Evolutionary conservation across 2,797 vertebrate species (phyloP).

Genomic region (Anguilla marmorata): DNA sequence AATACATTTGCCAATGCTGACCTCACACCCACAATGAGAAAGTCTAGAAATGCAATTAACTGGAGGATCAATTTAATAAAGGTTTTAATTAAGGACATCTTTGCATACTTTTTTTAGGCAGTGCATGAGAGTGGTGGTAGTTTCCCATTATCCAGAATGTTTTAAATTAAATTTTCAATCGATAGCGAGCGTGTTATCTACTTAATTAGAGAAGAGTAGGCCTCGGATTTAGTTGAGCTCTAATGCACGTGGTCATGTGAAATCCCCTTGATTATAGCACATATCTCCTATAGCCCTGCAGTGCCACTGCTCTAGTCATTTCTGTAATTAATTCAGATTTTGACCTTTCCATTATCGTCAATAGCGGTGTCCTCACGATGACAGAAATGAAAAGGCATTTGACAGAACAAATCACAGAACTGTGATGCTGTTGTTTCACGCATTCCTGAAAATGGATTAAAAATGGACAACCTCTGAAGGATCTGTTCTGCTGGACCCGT

Average conservation of each 20-base stretch:
- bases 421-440: neutral
- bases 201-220: neutral
- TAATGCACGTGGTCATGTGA: neutral
- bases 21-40: neutral
- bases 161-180: neutral
- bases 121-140: neutral
- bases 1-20: neutral
- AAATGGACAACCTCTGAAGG: neutral
- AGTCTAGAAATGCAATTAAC: neutral
- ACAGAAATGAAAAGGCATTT: neutral
- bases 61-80: neutral
- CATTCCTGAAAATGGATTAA: slow-evolving; percentile 8
- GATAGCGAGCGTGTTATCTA: neutral
- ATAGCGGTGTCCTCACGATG: neutral
- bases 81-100: neutral
- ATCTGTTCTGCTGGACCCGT: neutral
- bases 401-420: neutral
- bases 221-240: neutral
- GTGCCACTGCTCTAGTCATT: neutral
- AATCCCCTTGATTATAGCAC: neutral
- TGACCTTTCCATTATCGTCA: neutral
- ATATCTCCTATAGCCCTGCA: neutral
- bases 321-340: neutral
- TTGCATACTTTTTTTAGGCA: neutral
- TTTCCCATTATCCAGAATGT: neutral